A percentile compares a stretch with the other conserved stretches of the same genome.
phyloP scores from a whole-genome alignment of 2,888 invertebrate genomes.

The Xestia c-nigrum region DNA sequence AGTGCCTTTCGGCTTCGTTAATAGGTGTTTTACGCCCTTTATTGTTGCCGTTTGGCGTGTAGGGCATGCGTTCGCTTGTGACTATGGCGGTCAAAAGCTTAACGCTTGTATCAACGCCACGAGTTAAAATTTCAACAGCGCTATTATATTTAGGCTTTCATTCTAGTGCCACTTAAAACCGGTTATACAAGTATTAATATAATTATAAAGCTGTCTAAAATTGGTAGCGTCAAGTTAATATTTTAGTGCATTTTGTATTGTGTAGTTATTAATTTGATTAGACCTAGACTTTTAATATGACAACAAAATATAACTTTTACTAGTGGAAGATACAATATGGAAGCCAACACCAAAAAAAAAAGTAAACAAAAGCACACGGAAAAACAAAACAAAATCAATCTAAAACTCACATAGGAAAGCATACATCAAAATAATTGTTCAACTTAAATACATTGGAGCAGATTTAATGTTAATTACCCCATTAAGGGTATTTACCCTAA shows the following conservation, averaged over 20 bases:
- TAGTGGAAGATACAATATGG: constrained; percentile 17
- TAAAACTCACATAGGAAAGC: constrained; percentile 29
- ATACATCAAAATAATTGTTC: constrained; percentile 8
- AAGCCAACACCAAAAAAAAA: constrained; percentile 41
- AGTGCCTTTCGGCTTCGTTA: too few relatives aligned
- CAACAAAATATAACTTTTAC: constrained; percentile 34
- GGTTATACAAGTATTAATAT: not conserved
- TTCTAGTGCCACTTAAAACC: not conserved
- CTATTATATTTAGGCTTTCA: not conserved
- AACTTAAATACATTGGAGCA: constrained; percentile 11
- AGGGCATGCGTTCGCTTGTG: too few relatives aligned
- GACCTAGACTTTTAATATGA: not conserved
- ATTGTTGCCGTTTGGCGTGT: too few relatives aligned
- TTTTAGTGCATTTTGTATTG: not conserved
- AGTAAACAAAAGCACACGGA: constrained; percentile 48
- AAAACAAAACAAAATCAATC: constrained; percentile 22
- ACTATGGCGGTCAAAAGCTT: too few relatives aligned
- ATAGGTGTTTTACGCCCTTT: too few relatives aligned
- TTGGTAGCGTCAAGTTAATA: not conserved
- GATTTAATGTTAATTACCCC: constrained; percentile 33
- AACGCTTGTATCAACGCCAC: not conserved
- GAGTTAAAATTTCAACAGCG: not conserved
- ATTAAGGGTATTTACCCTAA: constrained; percentile 21
- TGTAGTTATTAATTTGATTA: not conserved
- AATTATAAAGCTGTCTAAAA: not conserved